Evolutionary conservation across 2,888 invertebrate species (phyloP), one percentile per base, ranked within the genome.

Genomic region (Nemoura dubitans): DNA sequence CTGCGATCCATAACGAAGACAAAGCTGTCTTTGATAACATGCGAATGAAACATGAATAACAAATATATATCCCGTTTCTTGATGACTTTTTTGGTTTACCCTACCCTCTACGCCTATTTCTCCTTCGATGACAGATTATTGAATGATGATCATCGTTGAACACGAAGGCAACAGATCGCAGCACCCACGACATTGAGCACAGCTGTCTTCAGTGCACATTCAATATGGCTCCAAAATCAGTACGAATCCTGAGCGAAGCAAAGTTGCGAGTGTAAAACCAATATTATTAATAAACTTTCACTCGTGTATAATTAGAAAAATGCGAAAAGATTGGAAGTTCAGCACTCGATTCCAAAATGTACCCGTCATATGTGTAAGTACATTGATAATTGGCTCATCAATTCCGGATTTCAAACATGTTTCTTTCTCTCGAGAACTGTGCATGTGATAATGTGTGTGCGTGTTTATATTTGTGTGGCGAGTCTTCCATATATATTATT

Each of bases 81-180:
- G 59, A 59, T 21, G 59, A 59, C 36, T 36, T 59, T 59, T 59
- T 59, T 21, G 16, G 21, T 59, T 7, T 14, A 59, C 59, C 59
- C 59, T 16, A 59, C 59, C 59, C 36, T 36, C 36, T 59, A 59
- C 59, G 59, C 59, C 59, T 59, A 59, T 59, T 59, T 59, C 59
- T 59, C 21, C 59, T 59, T 59, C 59, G 59, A 59, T 59, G 59
- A 59, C 59, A 59, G 59, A 59, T 59, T 59, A 59, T 59, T 59
- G 59, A 59, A 59, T 59, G 59, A 59, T 59, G 59, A 10, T 59
- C 59, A 16, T 59, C 59, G 59, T 59, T 59, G 59, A 59, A 59
- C 21, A 59, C 14, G 16, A 2, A 59, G 16, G 59, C 59, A 59
- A 3, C 59, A 59, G 59, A 59, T 59, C 59, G 59, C 59, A 59